phyloP scores from a whole-genome alignment of 2,888 invertebrate genomes.

The Hirtodrosophila cameraria region DNA sequence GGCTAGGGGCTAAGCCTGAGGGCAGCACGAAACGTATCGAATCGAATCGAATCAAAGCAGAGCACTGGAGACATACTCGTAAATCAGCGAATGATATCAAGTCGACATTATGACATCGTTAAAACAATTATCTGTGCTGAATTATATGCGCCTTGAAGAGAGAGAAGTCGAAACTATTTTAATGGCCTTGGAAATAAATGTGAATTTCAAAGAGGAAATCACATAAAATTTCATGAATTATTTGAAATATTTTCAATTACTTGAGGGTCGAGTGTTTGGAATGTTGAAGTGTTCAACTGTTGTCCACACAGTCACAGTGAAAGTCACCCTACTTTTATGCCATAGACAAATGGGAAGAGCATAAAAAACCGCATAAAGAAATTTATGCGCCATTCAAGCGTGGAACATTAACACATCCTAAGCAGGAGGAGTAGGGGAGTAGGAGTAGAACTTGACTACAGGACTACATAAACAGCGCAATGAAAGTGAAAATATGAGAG shows the following conservation, averaged over 20 bases:
- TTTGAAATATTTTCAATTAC: constrained; percentile 79
- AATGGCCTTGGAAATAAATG: constrained; percentile 54
- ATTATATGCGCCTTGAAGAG: constrained; percentile 49
- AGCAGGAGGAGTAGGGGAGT: constrained; percentile 25
- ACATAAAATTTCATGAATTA: constrained; percentile 80
- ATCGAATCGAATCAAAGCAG: constrained; percentile 35
- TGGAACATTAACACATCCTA: constrained; percentile 76
- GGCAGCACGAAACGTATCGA: too few species aligned
- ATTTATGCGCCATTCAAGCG: constrained; percentile 78
- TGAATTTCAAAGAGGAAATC: constrained; percentile 59
- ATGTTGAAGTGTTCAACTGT: too few species aligned
- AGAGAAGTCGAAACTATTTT: constrained; percentile 57
- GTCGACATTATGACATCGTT: constrained; percentile 74
- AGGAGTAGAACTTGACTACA: constrained; percentile 21
- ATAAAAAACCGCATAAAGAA: constrained; percentile 75
- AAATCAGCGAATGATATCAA: constrained; percentile 69
- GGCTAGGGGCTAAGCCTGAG: constrained; percentile 17
- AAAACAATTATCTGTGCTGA: constrained; percentile 73
- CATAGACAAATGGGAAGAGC: constrained; percentile 53
- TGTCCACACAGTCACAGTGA: constrained; percentile 22
- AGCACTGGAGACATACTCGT: constrained; percentile 41
- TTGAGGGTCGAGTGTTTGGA: constrained; percentile 29
- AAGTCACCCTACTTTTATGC: constrained; percentile 48
- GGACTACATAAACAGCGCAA: constrained; percentile 57
- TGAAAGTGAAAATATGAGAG: constrained; percentile 69